Evolutionary conservation across 2,113 vertebrate genomes (phyloP), one percentile per base, ranked within the genome.

Genomic region (Emydura subglobosa): DNA sequence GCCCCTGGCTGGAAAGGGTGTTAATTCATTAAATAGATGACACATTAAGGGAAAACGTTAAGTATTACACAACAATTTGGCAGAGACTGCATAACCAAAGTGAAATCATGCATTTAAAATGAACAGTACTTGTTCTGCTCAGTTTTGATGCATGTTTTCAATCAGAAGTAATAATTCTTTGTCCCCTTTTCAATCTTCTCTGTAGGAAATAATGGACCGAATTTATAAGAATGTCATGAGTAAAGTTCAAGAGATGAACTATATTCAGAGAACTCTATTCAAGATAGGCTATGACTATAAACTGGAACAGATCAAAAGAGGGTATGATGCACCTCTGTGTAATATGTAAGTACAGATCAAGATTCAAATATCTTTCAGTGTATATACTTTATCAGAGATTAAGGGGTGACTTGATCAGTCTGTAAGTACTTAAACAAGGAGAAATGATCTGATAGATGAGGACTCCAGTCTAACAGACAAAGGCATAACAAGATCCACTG

Each of bases 141-240:
- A 53, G 11, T 89, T 31, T 90, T 92, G 31, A 9, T 92, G 24
- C 68, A 85, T 22, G 2, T 95, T 90, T 54, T 91, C 31, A 59
- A 19, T 79, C 74, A n/a, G 10, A 1, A 54, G 51, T 94, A 81
- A 27, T 94, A 85, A 94, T 79, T 96, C 88, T 93, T 90, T 10
- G 53, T 96, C 81, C n/a, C n/a, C 11, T 97, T 95, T 92, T 87
- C 31, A 86, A 94, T 51, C 7, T 22, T 72, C 29, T 57, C 51
- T 74, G 4, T 90, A 99, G 99, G 99, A 99, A 99, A 99, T 99
- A 68, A 99, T 99, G 99, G 99, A 99, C 97, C 99, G 99, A 89
- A 99, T 99, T 98, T 99, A 99, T 97, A 99, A 99, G 97, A 99
- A 99, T 4, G 99, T 99, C 86, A 99, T 99, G 99, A 99, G 98